These are phyloP conservation scores for Salminus brasiliensis DNA, from an alignment of 2,113 vertebrate species.

Conservation along the genomic window DNA sequence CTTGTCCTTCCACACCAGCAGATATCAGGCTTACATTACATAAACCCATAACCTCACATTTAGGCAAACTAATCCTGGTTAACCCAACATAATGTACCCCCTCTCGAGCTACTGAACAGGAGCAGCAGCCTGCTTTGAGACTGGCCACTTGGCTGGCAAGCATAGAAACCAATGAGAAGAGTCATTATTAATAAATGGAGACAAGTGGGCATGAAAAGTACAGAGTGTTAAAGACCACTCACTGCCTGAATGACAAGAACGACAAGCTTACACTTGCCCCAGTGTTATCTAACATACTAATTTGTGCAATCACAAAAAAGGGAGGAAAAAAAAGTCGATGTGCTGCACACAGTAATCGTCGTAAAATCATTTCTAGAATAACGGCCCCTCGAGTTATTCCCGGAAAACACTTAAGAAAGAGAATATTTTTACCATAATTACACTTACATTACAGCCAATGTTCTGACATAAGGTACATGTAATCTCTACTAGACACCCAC, in stretches of 20 bases:
- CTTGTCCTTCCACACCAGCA: background rate
- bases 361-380: background rate
- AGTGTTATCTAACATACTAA: conserved; percentile 1
- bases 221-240: conserved; percentile 1
- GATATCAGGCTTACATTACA: conserved; percentile 23
- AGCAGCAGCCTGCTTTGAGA: conserved; percentile 21
- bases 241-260: conserved; percentile 21
- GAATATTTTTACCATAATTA: background rate
- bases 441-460: background rate
- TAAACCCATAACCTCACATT: background rate
- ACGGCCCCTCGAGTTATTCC: background rate
- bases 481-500: background rate
- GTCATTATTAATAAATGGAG: conserved; percentile 34
- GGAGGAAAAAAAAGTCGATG: background rate
- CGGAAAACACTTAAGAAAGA: background rate
- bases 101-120: conserved; percentile 9
- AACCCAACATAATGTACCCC: background rate
- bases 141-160: conserved; percentile 12
- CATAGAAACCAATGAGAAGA: conserved; percentile 24
- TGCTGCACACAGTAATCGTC: background rate
- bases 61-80: conserved; percentile 22
- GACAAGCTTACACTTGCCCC: conserved; percentile 36
- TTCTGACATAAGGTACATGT: background rate
- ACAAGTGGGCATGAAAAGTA: conserved; percentile 24
- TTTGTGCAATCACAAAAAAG: background rate